Evolutionary conservation across 2,888 invertebrate genomes (phyloP).

Genomic region (Dicycla oo): DNA sequence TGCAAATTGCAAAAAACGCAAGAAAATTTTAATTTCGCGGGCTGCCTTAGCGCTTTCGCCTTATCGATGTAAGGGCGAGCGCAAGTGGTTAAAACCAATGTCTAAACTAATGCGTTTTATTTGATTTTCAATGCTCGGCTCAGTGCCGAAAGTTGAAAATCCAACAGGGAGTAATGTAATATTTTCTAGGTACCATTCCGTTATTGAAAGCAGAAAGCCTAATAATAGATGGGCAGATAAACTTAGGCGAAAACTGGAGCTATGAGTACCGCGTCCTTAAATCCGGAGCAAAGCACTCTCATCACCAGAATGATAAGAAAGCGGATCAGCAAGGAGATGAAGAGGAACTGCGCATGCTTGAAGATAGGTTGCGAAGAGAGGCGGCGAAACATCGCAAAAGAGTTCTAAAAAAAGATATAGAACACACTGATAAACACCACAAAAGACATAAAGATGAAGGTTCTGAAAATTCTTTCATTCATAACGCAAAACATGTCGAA

Average conservation of each 20-base stretch:
- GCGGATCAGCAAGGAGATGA: not conserved
- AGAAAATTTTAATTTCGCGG: too few relatives aligned
- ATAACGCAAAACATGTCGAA: not conserved
- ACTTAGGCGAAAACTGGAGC: constrained; percentile 72
- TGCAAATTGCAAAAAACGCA: too few relatives aligned
- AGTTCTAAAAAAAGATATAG: not conserved
- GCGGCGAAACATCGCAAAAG: not conserved
- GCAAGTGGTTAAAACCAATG: too few relatives aligned
- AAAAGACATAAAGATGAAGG: not conserved
- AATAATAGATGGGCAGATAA: constrained; percentile 70
- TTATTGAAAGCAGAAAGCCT: constrained; percentile 56
- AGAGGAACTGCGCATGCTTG: not conserved
- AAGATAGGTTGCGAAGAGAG: not conserved
- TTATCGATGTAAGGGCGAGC: not conserved
- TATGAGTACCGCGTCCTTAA: constrained; percentile 62
- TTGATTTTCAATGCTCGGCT: not conserved
- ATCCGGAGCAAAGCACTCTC: not conserved
- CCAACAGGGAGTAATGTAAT: not conserved
- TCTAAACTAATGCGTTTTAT: not conserved
- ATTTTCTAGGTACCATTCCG: constrained; percentile 37
- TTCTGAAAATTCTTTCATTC: too few relatives aligned
- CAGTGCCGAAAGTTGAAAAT: not conserved
- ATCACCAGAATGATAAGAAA: not conserved
- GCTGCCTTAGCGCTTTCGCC: too few relatives aligned
- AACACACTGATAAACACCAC: not conserved